A percentile compares a stretch with the other conserved stretches of the same genome.
phyloP scores from a whole-genome alignment of 2,888 invertebrate genomes.

The Bellardia pandia region DNA sequence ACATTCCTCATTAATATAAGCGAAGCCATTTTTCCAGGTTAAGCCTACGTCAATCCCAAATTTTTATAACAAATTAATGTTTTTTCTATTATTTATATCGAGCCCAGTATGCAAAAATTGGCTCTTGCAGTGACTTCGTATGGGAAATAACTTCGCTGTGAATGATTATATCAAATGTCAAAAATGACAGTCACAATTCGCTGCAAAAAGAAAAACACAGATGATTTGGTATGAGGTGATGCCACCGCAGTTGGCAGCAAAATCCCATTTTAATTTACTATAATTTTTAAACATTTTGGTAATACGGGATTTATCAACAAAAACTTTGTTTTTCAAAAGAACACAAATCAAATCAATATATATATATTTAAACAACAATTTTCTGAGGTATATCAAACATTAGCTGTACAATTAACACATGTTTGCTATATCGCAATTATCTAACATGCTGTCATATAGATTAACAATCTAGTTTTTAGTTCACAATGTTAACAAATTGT shows the following conservation, averaged over 20 bases:
- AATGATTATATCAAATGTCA: constrained; percentile 23
- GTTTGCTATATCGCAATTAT: no score
- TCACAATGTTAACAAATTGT: no score
- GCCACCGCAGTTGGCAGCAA: not conserved
- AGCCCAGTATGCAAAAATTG: constrained; percentile 13
- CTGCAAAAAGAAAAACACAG: constrained; percentile 5
- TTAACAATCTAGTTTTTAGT: no score
- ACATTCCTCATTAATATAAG: constrained; percentile 81
- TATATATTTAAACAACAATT: no score
- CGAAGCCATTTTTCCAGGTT: constrained; percentile 79
- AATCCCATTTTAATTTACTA: no score
- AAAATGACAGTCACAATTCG: constrained; percentile 32
- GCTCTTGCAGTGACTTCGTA: constrained; percentile 27
- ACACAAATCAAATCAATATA: no score
- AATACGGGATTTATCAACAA: no score
- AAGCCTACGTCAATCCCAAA: constrained; percentile 39
- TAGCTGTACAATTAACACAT: no score
- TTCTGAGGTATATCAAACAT: no score
- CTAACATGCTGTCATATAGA: no score
- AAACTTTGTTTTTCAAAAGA: no score
- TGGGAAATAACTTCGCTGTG: constrained; percentile 23
- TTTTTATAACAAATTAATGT: constrained; percentile 27
- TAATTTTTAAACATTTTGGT: no score
- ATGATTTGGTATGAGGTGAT: not conserved
- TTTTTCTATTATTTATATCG: constrained; percentile 9